phyloP scores from a whole-genome alignment of 2,888 invertebrate genomes.

The Bruchidius siliquastri region DNA sequence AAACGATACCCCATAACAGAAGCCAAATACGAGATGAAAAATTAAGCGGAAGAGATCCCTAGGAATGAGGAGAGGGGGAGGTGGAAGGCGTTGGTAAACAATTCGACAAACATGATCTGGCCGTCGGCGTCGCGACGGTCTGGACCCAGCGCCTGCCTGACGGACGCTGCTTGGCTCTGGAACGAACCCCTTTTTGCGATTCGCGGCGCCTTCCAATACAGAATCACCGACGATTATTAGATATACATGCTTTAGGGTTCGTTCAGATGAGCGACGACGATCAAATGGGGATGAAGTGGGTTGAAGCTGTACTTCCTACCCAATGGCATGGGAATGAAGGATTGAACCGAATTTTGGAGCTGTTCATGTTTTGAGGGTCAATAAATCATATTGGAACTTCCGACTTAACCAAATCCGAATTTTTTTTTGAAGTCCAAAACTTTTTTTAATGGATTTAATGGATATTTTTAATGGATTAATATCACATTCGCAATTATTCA shows the following conservation, averaged over 20 bases:
- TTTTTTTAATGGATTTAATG: too few species aligned
- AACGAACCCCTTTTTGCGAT: not conserved
- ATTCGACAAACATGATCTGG: not conserved
- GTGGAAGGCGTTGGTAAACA: not conserved
- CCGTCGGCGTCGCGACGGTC: not conserved
- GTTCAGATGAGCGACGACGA: not conserved
- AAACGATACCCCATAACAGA: not conserved
- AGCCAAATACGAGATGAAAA: not conserved
- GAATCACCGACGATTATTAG: not conserved
- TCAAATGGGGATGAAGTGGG: too few species aligned
- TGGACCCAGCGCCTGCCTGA: not conserved
- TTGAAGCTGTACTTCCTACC: too few species aligned
- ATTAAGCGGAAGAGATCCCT: not conserved
- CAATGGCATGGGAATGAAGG: too few species aligned
- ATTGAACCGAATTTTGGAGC: too few species aligned
- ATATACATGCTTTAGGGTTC: not conserved
- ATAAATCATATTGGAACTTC: too few species aligned
- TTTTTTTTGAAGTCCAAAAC: too few species aligned
- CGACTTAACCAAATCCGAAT: too few species aligned
- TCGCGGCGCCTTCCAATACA: not conserved
- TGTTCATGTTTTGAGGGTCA: too few species aligned
- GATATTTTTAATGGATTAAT: too few species aligned
- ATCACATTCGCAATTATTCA: too few species aligned
- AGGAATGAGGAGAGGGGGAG: not conserved
- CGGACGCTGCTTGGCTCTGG: not conserved